Evolutionary conservation across 2,888 invertebrate genomes (phyloP).

Genomic region (Leptura quadrifasciata): DNA sequence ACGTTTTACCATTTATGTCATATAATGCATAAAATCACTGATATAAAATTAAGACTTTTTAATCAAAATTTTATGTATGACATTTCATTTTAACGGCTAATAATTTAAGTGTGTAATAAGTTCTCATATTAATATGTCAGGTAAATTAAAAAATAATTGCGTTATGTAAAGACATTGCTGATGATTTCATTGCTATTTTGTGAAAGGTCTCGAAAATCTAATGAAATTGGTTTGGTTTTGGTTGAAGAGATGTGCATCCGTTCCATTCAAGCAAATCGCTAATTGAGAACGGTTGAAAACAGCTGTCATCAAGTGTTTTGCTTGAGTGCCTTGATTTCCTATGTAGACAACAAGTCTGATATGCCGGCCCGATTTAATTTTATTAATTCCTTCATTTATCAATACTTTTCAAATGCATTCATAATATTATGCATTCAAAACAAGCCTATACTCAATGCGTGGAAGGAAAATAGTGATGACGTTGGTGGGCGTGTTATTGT

Average conservation of each 20-base stretch:
- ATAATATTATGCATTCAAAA: background rate
- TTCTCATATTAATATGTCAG: background rate
- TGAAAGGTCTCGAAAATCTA: constrained; percentile 30
- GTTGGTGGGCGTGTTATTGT: too few species aligned
- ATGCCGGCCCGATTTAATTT: constrained; percentile 12
- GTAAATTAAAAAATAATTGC: background rate
- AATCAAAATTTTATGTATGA: too few species aligned
- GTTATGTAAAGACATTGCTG: background rate
- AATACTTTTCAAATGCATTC: background rate
- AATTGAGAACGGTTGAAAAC: constrained; percentile 34
- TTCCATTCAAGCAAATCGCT: constrained; percentile 48
- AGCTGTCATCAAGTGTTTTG: constrained; percentile 35
- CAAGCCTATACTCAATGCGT: too few species aligned
- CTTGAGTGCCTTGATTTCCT: constrained; percentile 33
- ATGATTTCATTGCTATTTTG: constrained; percentile 19
- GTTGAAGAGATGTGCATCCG: constrained; percentile 50
- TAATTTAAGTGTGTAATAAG: too few species aligned
- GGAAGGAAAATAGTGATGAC: too few species aligned
- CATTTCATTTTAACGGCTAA: too few species aligned
- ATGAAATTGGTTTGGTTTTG: constrained; percentile 45
- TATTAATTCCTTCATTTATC: background rate
- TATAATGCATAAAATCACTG: too few species aligned
- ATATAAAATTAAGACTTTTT: too few species aligned
- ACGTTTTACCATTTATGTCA: too few species aligned
- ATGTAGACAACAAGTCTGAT: constrained; percentile 30